phyloP scores from a whole-genome alignment of 2,113 vertebrate genomes.

The Entelurus aequoreus region DNA sequence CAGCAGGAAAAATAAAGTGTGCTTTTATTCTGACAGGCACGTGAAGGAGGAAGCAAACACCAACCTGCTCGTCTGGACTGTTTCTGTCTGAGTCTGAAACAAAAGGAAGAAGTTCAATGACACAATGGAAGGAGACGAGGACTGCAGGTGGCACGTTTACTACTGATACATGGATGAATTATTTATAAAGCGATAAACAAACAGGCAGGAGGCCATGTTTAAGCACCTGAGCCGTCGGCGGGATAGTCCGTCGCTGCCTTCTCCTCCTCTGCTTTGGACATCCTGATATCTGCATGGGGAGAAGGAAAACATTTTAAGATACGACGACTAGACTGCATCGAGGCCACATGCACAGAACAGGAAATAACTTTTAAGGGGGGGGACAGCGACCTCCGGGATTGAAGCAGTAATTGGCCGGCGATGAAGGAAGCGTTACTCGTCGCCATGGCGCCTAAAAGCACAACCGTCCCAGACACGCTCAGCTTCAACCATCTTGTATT shows the following conservation, averaged over 20 bases:
- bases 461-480: no score
- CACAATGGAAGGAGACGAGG: not conserved
- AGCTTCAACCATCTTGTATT: no score
- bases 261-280: conserved; percentile 75
- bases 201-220: not conserved
- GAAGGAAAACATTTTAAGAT: not conserved
- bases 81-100: conserved; percentile 83
- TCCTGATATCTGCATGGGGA: conserved; percentile 70
- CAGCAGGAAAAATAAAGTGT: no score
- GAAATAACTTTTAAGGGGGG: not conserved
- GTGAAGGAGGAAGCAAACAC: conserved; percentile 7
- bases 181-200: not conserved
- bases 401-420: no score
- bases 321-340: not conserved
- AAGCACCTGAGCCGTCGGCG: conserved; percentile 72
- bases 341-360: not conserved
- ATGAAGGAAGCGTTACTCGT: no score
- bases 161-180: no score
- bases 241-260: conserved; percentile 69
- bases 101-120: conserved; percentile 3
- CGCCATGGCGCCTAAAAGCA: no score
- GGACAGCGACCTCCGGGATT: conserved; percentile 26
- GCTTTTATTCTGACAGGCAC: no score
- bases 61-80: conserved; percentile 85
- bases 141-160: no score